Conservation (phyloP, 2,797 vertebrate genomes). For the Amazona ochrocephala region DNA sequence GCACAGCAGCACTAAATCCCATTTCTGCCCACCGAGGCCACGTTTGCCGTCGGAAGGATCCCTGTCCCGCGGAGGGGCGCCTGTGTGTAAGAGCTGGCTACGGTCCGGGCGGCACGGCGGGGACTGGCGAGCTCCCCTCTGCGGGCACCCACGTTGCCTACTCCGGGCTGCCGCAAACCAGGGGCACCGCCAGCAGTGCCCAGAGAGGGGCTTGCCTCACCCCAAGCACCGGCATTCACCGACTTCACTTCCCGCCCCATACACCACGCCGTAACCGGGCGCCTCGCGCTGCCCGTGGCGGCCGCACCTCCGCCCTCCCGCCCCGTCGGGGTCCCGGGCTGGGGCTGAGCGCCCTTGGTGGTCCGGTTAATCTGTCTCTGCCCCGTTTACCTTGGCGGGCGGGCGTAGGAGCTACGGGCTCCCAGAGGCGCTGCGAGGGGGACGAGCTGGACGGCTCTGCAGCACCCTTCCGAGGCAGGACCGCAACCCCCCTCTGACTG, state of each 20-base stretch:
- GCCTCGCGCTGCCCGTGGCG: not conserved
- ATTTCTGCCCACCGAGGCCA: not conserved
- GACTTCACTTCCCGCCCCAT: too few relatives aligned
- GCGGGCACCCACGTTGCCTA: not conserved
- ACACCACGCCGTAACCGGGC: not conserved
- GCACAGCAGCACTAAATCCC: not conserved
- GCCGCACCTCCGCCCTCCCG: not conserved
- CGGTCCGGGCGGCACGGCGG: not conserved
- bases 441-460: rapidly evolving
- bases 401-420: not conserved
- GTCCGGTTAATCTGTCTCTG: not conserved
- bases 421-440: not conserved
- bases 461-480: rapidly evolving
- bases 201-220: not conserved
- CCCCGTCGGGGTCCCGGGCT: not conserved
- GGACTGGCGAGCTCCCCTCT: not conserved
- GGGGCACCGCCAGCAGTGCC: not conserved
- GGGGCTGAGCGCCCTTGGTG: not conserved
- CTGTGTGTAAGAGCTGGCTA: not conserved
- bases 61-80: not conserved
- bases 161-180: not conserved
- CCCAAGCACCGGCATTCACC: not conserved
- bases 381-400: not conserved
- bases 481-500: not conserved
- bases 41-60: not conserved